Base-by-base conservation (phyloP, 2,888 invertebrate genomes). In the Erebia ligea region DNA sequence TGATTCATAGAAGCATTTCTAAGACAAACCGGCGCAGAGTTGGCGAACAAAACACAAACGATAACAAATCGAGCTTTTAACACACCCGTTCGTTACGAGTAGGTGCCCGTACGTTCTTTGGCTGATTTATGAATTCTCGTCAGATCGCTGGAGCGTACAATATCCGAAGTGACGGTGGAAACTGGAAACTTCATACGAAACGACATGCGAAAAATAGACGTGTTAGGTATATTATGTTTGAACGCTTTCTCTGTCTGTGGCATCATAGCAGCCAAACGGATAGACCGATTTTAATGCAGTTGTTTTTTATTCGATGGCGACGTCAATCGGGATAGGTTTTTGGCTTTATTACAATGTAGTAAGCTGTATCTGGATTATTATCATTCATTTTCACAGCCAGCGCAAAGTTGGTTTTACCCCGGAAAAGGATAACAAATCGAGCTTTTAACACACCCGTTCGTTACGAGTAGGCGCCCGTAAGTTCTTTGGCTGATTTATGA, bases 21-120 rank as follows among this genome's bases (percentile, higher is more conserved):
- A 74, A 78, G 76, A 79, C 78, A 79, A 79, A 80, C 73, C 73
- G 45, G 68, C 72, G 74, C 70, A 54, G 71, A 67, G 68, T 52
- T 70, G 74, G 77, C 65, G 62, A 70, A 71, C 71, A 70, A 57
- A 69, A 61, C 78, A 84, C 79, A 84, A 81, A 81, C 80, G 77
- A 80, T 84, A 84, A 85, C 84, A 84, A 83, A 86, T 86, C 71
- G 79, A 72, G 84, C 85, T 85, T 83, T 86, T 83, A 84, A 81
- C 84, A 79, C 81, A 73, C 75, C 76, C 75, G 76, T 76, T 77
- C 76, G 70, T 76, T 62, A 68, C 70, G 74, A 73, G 21, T 21
- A 45, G 62, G 48, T 62, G 45, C 19, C 45, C 45, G 73, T 76
- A 56, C 75, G 73, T 76, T 75, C 74, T 75, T 72, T 17, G 42